Conservation (phyloP, 2,113 vertebrate species). For the Gadus macrocephalus region DNA sequence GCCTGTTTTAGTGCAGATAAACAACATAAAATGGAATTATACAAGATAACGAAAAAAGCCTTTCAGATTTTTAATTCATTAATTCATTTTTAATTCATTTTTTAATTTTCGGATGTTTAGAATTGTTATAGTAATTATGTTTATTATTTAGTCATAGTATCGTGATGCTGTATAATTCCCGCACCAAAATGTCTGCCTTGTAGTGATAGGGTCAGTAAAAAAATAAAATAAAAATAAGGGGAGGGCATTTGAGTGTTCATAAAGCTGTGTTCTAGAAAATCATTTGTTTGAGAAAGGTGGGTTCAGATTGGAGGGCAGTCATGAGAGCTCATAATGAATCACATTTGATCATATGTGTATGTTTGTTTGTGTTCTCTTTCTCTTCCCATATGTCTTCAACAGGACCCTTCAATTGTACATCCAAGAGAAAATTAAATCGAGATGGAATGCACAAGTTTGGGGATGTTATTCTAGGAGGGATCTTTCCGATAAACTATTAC, state of each 20-base stretch:
- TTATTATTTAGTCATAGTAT: too few species aligned
- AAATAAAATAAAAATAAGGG: too few species aligned
- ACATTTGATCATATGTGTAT: neutral
- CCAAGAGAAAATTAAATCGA: slow-evolving; percentile 33
- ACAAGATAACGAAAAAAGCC: too few species aligned
- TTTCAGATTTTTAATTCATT: neutral
- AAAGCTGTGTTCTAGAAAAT: neutral
- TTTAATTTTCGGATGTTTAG: too few species aligned
- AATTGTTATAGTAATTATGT: too few species aligned
- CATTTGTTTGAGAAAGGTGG: neutral
- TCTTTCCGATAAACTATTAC: slow-evolving; percentile 48
- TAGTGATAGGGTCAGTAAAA: too few species aligned
- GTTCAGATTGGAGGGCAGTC: slow-evolving; percentile 2
- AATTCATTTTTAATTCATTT: too few species aligned
- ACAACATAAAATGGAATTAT: too few species aligned
- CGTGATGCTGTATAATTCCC: too few species aligned
- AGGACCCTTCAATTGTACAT: slow-evolving; percentile 13
- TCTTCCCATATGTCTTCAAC: neutral
- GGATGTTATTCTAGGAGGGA: slow-evolving; percentile 46
- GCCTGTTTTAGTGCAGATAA: too few species aligned
- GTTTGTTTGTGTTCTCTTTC: neutral
- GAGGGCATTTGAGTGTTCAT: neutral
- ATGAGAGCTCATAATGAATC: neutral
- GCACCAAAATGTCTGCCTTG: too few species aligned
- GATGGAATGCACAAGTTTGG: slow-evolving; percentile 39